Conservation (phyloP, 2,113 vertebrate species). For the Callithrix jacchus region DNA sequence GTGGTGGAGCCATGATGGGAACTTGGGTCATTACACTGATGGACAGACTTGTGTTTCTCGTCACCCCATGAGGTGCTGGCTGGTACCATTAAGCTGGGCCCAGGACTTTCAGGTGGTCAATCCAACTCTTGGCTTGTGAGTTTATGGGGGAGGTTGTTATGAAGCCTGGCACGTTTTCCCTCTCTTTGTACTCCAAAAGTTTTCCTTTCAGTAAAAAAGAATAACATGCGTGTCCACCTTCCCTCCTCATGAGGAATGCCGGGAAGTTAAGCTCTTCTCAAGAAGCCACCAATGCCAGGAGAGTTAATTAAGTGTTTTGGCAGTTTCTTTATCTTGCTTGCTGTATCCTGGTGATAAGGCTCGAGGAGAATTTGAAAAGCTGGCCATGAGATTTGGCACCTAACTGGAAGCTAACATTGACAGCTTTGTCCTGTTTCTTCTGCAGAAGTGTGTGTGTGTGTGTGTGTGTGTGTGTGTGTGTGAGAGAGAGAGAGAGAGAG, state of each 20-base stretch:
- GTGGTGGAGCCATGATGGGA: background rate
- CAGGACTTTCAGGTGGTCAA: background rate
- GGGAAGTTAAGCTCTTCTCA: background rate
- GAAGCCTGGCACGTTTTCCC: fast-evolving
- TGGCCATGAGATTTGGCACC: background rate
- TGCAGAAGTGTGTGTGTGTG: background rate
- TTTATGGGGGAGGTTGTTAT: fast-evolving
- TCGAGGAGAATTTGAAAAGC: slow-evolving; percentile 38
- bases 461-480: background rate
- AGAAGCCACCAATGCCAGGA: background rate
- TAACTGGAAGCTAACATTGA: slow-evolving; percentile 17
- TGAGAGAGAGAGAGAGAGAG: background rate
- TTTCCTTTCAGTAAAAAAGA: background rate
- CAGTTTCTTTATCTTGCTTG: slow-evolving; percentile 39
- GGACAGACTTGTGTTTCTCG: background rate
- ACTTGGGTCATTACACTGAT: fast-evolving
- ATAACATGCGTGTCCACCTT: background rate
- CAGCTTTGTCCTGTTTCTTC: slow-evolving; percentile 4
- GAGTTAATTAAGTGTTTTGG: background rate
- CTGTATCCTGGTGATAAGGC: slow-evolving; percentile 64
- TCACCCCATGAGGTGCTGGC: fast-evolving
- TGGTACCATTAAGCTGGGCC: background rate
- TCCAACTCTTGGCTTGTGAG: background rate
- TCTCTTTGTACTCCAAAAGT: background rate
- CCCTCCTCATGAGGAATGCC: background rate